Conservation (phyloP, 2,888 invertebrate species). For the Drosophila limbata region DNA sequence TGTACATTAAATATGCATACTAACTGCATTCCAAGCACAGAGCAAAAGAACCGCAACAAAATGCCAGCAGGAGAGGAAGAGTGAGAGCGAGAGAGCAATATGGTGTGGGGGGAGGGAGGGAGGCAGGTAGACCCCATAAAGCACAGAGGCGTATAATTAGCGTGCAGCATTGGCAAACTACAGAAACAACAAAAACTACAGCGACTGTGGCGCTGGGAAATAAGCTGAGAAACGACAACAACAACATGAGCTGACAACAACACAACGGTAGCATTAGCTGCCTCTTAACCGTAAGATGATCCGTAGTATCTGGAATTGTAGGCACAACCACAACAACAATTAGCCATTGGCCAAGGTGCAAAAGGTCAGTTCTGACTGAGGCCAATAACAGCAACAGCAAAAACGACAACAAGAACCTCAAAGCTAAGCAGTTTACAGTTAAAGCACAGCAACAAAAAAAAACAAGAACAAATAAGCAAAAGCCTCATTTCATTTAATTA, state of each 20-base stretch:
- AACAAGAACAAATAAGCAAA: constrained; percentile 34
- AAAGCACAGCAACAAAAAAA: constrained; percentile 39
- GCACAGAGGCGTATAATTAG: constrained; percentile 79
- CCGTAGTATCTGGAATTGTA: constrained; percentile 29
- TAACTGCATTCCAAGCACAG: constrained; percentile 74
- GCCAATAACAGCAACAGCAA: constrained; percentile 46
- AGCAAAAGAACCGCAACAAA: constrained; percentile 69
- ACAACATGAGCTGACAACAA: neutral
- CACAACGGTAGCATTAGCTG: constrained; percentile 15
- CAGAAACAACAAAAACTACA: neutral
- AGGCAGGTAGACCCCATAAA: constrained; percentile 45
- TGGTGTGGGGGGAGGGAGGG: neutral
- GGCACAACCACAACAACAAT: constrained; percentile 44
- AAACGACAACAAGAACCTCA: constrained; percentile 38
- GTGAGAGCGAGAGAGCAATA: neutral
- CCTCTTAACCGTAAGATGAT: constrained; percentile 64
- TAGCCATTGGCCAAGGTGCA: constrained; percentile 30
- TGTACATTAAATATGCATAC: constrained; percentile 49
- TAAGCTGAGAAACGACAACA: neutral
- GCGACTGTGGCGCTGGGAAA: constrained; percentile 39
- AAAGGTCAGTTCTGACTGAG: constrained; percentile 74
- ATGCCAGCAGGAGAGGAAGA: constrained; percentile 2
- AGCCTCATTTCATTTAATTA: constrained; percentile 70
- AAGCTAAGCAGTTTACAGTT: constrained; percentile 69
- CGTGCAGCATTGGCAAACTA: constrained; percentile 76